These are phyloP conservation scores for Gerris buenoi DNA, from an alignment of 1,140 invertebrate species.

Conservation along the genomic window DNA sequence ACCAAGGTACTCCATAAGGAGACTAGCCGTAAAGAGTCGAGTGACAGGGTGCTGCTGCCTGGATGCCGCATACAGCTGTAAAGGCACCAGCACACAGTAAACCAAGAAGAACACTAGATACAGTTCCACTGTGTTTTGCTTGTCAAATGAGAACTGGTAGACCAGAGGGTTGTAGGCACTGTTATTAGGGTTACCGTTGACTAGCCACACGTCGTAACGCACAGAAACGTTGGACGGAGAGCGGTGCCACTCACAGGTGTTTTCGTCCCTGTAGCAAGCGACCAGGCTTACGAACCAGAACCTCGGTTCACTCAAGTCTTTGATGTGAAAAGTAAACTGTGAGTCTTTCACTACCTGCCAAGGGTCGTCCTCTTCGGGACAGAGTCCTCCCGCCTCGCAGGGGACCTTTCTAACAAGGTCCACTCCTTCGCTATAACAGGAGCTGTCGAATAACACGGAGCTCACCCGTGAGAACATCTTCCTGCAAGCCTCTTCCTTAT, in stretches of 20 bases:
- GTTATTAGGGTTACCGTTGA: conserved; percentile 84
- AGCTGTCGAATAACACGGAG: conserved; percentile 63
- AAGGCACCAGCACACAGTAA: conserved; percentile 69
- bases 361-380: conserved; percentile 71
- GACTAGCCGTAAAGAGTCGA: conserved; percentile 73
- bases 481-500: conserved; percentile 55
- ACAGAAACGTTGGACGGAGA: conserved; percentile 42
- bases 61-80: conserved; percentile 78
- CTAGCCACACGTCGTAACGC: conserved; percentile 87
- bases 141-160: conserved; percentile 93
- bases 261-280: conserved; percentile 67
- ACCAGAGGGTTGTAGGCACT: conserved; percentile 70
- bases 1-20: conserved; percentile 70
- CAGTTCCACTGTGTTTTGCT: conserved; percentile 82
- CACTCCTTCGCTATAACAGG: conserved; percentile 63
- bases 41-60: conserved; percentile 80
- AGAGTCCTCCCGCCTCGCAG: conserved; percentile 59
- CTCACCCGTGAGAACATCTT: conserved; percentile 74
- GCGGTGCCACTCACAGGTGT: conserved; percentile 67
- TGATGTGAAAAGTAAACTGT: conserved; percentile 88
- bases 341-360: conserved; percentile 68
- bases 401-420: conserved; percentile 82
- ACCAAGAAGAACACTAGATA: conserved; percentile 78
- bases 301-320: conserved; percentile 74
- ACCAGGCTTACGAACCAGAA: conserved; percentile 94